Conservation (phyloP, 1,140 invertebrate genomes). For the Samia ricini region DNA sequence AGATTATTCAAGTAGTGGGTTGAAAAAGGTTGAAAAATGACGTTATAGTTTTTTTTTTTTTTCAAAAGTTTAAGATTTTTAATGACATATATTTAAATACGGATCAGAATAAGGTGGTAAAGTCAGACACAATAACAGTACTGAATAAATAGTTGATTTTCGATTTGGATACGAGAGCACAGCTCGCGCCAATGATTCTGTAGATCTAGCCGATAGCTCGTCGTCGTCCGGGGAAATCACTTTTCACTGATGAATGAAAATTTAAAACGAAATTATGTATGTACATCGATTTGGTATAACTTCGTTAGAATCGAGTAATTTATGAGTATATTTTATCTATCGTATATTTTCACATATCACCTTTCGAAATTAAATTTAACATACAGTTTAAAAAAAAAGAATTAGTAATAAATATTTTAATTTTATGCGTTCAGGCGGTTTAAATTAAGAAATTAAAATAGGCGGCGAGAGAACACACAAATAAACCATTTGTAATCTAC, state of each 20-base stretch:
- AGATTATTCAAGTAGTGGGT: no score
- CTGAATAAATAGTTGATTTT: conserved; percentile 60
- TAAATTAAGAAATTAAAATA: conserved; percentile 73
- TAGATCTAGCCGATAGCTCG: conserved; percentile 42
- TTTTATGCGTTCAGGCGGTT: background rate
- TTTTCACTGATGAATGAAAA: conserved; percentile 42
- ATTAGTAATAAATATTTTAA: background rate
- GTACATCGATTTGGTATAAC: background rate
- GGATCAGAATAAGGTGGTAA: conserved; percentile 33
- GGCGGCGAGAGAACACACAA: conserved; percentile 45
- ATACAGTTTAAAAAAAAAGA: background rate
- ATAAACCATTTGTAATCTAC: conserved; percentile 60
- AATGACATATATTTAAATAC: background rate
- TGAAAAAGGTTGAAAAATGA: no score
- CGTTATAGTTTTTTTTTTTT: no score
- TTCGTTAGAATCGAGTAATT: no score
- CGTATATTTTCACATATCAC: no score
- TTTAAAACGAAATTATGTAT: conserved; percentile 37
- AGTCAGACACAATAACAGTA: conserved; percentile 26
- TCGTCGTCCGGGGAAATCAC: conserved; percentile 58
- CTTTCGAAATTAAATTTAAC: background rate
- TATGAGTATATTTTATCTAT: no score
- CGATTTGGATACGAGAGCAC: conserved; percentile 51
- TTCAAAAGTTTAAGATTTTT: no score
- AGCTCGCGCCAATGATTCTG: conserved; percentile 47